Evolutionary conservation across 2,888 invertebrate species (phyloP).

Genomic region (Diogma glabrata): DNA sequence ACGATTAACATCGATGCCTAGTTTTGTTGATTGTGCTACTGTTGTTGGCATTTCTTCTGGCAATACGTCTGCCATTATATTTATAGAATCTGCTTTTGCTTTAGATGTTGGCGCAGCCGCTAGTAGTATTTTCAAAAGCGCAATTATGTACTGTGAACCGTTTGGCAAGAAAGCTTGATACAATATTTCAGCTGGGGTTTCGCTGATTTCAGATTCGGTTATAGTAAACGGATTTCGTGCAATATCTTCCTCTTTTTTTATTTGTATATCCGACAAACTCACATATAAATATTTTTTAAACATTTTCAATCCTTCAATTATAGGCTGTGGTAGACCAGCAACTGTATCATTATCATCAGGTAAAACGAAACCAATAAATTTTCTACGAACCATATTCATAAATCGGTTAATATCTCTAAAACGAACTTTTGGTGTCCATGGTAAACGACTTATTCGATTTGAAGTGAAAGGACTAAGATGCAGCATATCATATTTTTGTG

Average conservation of each 20-base stretch:
- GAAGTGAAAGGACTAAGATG: conserved; percentile 23
- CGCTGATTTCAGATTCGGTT: conserved; percentile 63
- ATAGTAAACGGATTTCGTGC: conserved; percentile 82
- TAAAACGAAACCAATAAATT: conserved; percentile 92
- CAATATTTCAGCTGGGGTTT: conserved; percentile 76
- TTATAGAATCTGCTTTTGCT: conserved; percentile 93
- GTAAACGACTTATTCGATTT: conserved; percentile 46
- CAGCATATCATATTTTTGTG: conserved; percentile 18
- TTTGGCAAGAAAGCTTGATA: conserved; percentile 93
- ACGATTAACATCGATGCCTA: conserved; percentile 94
- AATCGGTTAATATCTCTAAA: conserved; percentile 89
- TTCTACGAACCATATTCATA: conserved; percentile 78
- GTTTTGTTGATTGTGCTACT: conserved; percentile 84
- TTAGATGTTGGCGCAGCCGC: conserved; percentile 99
- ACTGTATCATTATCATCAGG: conserved; percentile 77
- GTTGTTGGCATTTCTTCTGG: conserved; percentile 98
- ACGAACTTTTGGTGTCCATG: conserved; percentile 94
- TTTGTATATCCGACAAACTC: conserved; percentile 85
- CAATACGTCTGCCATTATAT: conserved; percentile 94
- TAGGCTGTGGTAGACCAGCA: conserved; percentile 92
- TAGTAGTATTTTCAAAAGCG: conserved; percentile 86
- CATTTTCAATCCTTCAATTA: conserved; percentile 90
- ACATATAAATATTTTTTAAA: conserved; percentile 86
- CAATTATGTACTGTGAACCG: conserved; percentile 96
- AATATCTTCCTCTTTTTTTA: conserved; percentile 82